phyloP scores from a whole-genome alignment of 1,140 invertebrate species.

The Homarus americanus region DNA sequence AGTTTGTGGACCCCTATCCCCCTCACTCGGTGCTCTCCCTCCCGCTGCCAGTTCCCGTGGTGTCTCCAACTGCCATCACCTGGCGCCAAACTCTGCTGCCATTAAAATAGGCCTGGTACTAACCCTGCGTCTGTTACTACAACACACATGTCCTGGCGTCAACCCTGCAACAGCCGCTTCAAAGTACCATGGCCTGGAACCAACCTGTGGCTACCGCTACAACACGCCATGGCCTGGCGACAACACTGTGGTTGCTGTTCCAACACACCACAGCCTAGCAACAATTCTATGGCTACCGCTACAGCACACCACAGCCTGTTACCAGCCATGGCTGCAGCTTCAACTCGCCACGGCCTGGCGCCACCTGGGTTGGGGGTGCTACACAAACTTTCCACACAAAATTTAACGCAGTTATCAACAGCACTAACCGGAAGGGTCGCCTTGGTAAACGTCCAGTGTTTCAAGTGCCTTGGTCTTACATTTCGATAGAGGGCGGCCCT shows the following conservation, averaged over 20 bases:
- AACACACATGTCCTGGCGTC: too few relatives aligned
- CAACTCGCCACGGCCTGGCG: slow-evolving; percentile 41
- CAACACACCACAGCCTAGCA: not conserved
- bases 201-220: too few relatives aligned
- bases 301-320: slow-evolving; percentile 13
- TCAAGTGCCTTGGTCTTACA: slow-evolving; percentile 73
- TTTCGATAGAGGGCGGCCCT: slow-evolving; percentile 70
- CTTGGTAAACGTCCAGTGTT: slow-evolving; percentile 66
- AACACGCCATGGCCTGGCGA: too few relatives aligned
- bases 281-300: not conserved
- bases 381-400: slow-evolving; percentile 71
- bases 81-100: not conserved
- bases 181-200: too few relatives aligned
- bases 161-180: too few relatives aligned
- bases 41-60: slow-evolving; percentile 35
- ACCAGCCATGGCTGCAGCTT: slow-evolving; percentile 19
- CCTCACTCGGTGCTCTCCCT: slow-evolving; percentile 66
- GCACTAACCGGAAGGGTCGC: slow-evolving; percentile 68
- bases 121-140: too few relatives aligned
- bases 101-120: not conserved
- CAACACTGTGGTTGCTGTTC: not conserved
- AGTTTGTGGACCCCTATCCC: slow-evolving; percentile 69
- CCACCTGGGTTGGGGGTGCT: slow-evolving; percentile 61
- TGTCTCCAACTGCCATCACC: not conserved
- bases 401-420: slow-evolving; percentile 70